These are phyloP conservation scores for Meteorus sp. DNA, from an alignment of 1,140 invertebrate genomes.

Conservation along the genomic window DNA sequence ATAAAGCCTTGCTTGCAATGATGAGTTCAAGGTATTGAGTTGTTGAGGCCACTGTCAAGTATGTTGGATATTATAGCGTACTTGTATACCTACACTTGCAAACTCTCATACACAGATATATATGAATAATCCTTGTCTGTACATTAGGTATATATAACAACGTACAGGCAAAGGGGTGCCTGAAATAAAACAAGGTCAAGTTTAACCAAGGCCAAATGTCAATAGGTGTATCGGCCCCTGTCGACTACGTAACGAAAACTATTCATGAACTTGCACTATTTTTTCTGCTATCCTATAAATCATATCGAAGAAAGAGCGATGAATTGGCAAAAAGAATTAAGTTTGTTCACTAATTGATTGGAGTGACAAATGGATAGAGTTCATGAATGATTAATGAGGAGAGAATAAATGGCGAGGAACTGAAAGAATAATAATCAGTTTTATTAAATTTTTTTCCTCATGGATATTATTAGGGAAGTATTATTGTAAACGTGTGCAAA, in stretches of 20 bases:
- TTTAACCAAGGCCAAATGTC: conserved; percentile 42
- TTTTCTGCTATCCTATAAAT: no score
- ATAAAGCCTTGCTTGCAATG: conserved; percentile 15
- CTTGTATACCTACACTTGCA: background rate
- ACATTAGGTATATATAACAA: conserved; percentile 36
- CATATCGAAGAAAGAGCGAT: background rate
- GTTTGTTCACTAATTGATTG: background rate
- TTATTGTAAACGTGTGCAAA: background rate
- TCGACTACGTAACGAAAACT: background rate
- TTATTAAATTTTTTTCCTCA: no score
- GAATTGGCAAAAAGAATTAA: background rate
- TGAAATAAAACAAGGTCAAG: conserved; percentile 50
- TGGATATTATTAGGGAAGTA: no score
- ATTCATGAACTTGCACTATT: conserved; percentile 25
- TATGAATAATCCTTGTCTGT: conserved; percentile 1
- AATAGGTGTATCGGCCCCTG: conserved; percentile 43
- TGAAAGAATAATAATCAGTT: no score
- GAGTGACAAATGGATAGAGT: no score
- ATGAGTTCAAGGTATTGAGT: conserved; percentile 24
- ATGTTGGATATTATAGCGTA: background rate
- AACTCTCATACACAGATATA: background rate
- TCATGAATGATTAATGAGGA: no score
- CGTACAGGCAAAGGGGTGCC: conserved; percentile 34
- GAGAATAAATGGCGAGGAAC: no score
- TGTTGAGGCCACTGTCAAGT: conserved; percentile 20